Evolutionary conservation across 2,113 vertebrate genomes (phyloP), one percentile per base, ranked within the genome.

Genomic region (Pycnonotus jocosus): DNA sequence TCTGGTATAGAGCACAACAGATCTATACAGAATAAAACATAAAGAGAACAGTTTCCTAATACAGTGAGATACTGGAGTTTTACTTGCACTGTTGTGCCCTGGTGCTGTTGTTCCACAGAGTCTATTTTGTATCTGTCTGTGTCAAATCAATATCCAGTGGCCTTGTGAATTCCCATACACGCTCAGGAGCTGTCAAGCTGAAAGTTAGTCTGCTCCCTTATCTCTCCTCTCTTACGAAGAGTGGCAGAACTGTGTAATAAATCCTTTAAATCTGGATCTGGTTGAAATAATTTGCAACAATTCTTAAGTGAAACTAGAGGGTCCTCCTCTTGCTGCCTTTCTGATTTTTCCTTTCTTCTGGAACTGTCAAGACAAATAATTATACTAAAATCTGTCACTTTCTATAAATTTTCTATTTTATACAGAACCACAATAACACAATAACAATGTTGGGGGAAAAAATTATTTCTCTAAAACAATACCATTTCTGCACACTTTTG

Each of bases 201-300:
- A 48, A 57, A 58, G 68, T 30, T 44, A 94, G 44, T 50, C 30
- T 74, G 37, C 40, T 90, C 60, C 27, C 56, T 79, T 92, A 44
- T 40, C 78, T 85, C 60, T 89, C 21, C 33, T 45, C 17, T 65
- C 73, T 91, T 40, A 70, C 25, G 64, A 69, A 70, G 37, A 38
- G 35, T 17, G 33, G 76, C 65, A 65, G 77, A 83, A 58, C 37
- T 81, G 45, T 85, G 73, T 78, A 74, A 88, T 82, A 83, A 94
- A 93, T 73, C 61, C 54, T 86, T 65, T 45, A 80, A 68, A 48
- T 81, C 23, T 42, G 33, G 6, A 33, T 53, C 45, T 69, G 58
- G 40, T 48, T 91, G 76, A 91, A 90, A 57, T 45, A 8, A 61
- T 61, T 60, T 2, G 1, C n/a, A 72, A 38, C 5, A 30, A 38